Evolutionary conservation across 2,113 vertebrate species (phyloP), one percentile per base, ranked within the genome.

Genomic region (Collichthys lucidus): DNA sequence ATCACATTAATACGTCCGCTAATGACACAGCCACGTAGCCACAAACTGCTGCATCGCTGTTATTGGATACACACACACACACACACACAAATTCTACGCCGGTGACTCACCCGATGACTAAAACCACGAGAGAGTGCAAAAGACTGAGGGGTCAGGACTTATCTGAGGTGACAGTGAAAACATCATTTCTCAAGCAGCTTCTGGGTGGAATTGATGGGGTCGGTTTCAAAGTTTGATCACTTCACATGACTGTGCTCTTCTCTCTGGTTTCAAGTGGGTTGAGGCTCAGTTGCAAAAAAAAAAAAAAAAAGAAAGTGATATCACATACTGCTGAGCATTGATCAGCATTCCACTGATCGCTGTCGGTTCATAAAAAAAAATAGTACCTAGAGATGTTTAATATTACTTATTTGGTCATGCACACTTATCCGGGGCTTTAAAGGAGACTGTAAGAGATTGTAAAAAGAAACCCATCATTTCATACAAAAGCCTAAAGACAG

Each of bases 1-100:
- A 88, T 85, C 52, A 81, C 47, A 59, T 71, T 76, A 87, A 88
- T 79, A 78, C 60, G 31, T 46, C 73, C 56, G 80, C 75, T 87
- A 83, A 90, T 83, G 77, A 81, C 65, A 59, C 26, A 47, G 83
- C 65, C 22, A 53, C 50, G 60, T 29, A 62, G 67, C 67, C 60
- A 55, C 73, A 70, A 71, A 68, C 72, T 40, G 42, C 5, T 40
- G 64, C 16, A 11, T 57, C 16, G 71, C 44, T 60, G 29, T 82
- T 73, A 86, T 53, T 80, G 61, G 57, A 86, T 57, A 71, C 46
- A 64, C 64, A n/a, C n/a, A n/a, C n/a, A n/a, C n/a, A n/a, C n/a
- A n/a, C n/a, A n/a, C n/a, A 64, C 24, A 19, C 29, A 71, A 59
- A 59, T 42, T 12, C 17, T 75, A 78, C 1, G 22, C 67, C 40